Evolutionary conservation across 2,113 vertebrate genomes (phyloP), one percentile per base, ranked within the genome.

Genomic region (Microcebus murinus): DNA sequence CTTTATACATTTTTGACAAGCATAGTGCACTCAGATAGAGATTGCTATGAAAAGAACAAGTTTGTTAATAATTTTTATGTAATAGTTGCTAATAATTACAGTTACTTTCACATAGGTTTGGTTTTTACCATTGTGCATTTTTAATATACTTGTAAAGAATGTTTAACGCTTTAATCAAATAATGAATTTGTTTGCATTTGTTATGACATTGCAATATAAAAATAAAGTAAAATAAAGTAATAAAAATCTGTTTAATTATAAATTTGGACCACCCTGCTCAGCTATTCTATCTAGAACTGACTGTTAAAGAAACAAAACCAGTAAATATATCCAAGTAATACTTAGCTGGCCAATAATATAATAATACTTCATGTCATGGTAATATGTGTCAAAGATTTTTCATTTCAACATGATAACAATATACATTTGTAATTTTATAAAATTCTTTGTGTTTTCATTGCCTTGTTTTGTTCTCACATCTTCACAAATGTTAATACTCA

Each of bases 31-130:
- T 36, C 27, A 89, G 59, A 10, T 61, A 61, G 74, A 97, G 84
- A 83, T 8, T 97, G 84, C 90, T 97, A 70, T 87, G 87, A 96
- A 98, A 98, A 98, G 89, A 98, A 95, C 94, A 96, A 92, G 90
- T 97, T 96, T 98, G 91, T 97, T 97, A 98, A 98, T 97, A 96
- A 97, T 98, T 98, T 98, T 90, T 98, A 96, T 84, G 96, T 97
- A 91, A 96, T 96, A 98, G 90, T 95, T 96, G 96, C 88, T 94
- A 98, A 96, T 98, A 98, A 98, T 98, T 98, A 90, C 55, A 96
- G 57, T 97, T 96, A 96, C 74, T 9, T 61, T 61, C 59, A 61
- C 25, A 61, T 27, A 61, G 45, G 88, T 97, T 97, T 68, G 36
- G 3, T 63, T 98, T 98, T 97, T 76, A 96, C 98, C 90, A 97